Evolutionary conservation across 37 sponge, comb jelly and placozoan species (phyloP), one percentile per base, ranked within the genome.

Genomic region (Chondrosia reniformis): DNA sequence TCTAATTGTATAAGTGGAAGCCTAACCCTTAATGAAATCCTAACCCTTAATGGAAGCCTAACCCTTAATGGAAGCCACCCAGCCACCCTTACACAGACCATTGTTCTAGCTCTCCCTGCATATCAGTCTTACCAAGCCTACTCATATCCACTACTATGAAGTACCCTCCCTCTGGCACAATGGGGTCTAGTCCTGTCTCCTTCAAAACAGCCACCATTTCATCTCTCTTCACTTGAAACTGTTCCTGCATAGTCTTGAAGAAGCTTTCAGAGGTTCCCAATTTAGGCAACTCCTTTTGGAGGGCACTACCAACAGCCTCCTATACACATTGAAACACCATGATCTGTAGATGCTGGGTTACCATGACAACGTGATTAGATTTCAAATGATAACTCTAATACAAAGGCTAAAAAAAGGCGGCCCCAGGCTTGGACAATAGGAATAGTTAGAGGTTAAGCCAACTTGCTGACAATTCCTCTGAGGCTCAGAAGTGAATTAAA

Each of bases 161-260:
- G 81, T 95, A 98, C 6, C 94, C 94, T 56, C 91, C 91, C 4
- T 95, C 89, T 7, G 99, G 99, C 3, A 93, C 75, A 17, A 95
- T 93, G 30, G 99, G 99, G 0, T 49, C 69, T 32, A 95, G 45
- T 15, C 99, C 99, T 42, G 88, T 82, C 33, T 87, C 85, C 44
- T 71, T 87, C 81, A 98, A 76, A 0, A 86, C 88, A 22, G 79
- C 78, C n/a, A 64, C 79, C 58, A 93, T 64, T 72, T 85, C 80
- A 58, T 90, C 93, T 65, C 99, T 84, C 84, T 92, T 92, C 67
- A 54, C 72, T 61, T 74, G 30, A 40, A 95, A 58, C 24, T 64
- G 36, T 25, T 62, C 54, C 19, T 80, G 63, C 75, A 91, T 73
- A 79, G 85, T 74, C 3, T 28, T 74, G 61, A 97, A 88, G 89